A percentile compares a stretch with the other conserved stretches of the same genome.
These are phyloP conservation scores for Rhagonycha lutea DNA, from an alignment of 2,888 invertebrate species.

Conservation along the genomic window DNA sequence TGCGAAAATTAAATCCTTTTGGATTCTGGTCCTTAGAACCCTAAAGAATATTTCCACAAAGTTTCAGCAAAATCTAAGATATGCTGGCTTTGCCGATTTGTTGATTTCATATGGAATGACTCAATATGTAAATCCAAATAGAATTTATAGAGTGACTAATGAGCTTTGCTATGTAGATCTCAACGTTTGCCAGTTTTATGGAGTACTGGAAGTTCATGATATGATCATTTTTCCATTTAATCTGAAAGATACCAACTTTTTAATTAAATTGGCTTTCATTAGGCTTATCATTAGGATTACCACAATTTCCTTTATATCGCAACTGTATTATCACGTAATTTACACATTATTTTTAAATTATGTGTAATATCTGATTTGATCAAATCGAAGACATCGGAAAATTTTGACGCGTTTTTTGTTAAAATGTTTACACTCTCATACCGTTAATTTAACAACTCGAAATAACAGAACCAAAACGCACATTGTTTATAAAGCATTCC, in stretches of 20 bases:
- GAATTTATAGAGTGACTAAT: conserved; percentile 16
- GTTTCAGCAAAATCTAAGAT: too few species aligned
- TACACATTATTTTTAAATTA: too few species aligned
- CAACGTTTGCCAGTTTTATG: not conserved
- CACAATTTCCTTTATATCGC: too few species aligned
- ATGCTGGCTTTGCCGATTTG: too few species aligned
- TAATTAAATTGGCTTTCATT: not conserved
- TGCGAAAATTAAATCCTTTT: too few species aligned
- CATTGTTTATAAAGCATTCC: not conserved
- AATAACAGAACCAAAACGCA: not conserved
- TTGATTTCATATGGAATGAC: too few species aligned
- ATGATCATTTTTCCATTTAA: not conserved
- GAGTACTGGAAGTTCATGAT: not conserved
- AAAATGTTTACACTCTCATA: not conserved
- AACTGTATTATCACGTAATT: not conserved
- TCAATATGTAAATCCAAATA: conserved; percentile 16
- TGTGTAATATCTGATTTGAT: not conserved
- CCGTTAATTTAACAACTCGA: not conserved
- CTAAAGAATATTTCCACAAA: too few species aligned
- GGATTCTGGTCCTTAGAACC: too few species aligned
- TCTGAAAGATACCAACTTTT: not conserved
- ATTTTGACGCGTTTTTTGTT: not conserved
- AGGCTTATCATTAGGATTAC: not conserved
- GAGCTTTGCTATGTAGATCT: conserved; percentile 6
- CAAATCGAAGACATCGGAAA: not conserved